Evolutionary conservation across 2,113 vertebrate genomes (phyloP), one percentile per base, ranked within the genome.

Genomic region (pig (Sus scrofa)): DNA sequence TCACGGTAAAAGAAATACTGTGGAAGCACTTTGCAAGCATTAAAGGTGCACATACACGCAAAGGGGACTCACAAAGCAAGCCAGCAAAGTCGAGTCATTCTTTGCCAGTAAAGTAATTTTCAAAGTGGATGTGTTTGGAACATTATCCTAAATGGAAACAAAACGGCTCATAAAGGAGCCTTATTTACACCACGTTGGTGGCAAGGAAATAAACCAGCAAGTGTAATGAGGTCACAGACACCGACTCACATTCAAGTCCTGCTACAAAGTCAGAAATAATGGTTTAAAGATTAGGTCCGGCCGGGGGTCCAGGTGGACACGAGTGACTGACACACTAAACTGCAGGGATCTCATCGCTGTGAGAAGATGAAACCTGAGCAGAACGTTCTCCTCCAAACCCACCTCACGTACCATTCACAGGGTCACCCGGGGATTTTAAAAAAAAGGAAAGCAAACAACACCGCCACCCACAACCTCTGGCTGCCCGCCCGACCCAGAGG

Each of bases 151-250:
- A 50, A 89, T 2, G 1, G 54, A 93, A 96, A 82, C 39, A 81
- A 79, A 97, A 67, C 50, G 73, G 75, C n/a, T 22, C 52, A 84
- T 12, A 11, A 79, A 79, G 58, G 37, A 91, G 78, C 56, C 85
- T 91, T 95, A 93, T 73, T 94, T 86, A 93, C 3, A 70, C 7
- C 20, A 89, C 24, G 81, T 81, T 60, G 70, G 44, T 77, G 68
- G 68, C 89, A 95, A 94, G 86, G 63, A 95, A 91, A 96, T 67
- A 71, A 89, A 96, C 84, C 14, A 94, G 73, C 56, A 65, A 95
- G 34, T 63, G n/a, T 83, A 54, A 14, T 63, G 84, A 92, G 60
- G 82, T 94, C 54, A 71, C 0, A 26, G 68, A n/a, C 1, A 20
- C 26, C 5, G 22, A 22, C 44, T 65, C 82, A 79, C 44, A 81